Conservation (phyloP, 2,888 invertebrate genomes). For the Marasmarcha lunaedactyla region DNA sequence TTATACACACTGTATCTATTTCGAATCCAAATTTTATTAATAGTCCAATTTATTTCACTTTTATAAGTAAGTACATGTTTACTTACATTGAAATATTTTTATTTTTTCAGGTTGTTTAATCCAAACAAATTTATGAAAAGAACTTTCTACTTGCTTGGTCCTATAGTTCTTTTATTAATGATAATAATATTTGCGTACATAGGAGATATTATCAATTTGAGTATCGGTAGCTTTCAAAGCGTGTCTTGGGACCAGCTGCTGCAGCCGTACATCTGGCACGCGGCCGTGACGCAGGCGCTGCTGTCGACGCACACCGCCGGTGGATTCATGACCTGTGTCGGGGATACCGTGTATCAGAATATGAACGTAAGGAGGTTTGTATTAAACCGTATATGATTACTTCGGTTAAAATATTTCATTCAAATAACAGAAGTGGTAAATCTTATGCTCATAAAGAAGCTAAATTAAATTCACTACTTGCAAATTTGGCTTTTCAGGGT, state of each 20-base stretch:
- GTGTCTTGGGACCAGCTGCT: slow-evolving; percentile 30
- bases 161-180: slow-evolving; percentile 25
- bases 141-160: slow-evolving; percentile 34
- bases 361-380: slow-evolving; percentile 44
- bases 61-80: too few relatives aligned
- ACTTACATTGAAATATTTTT: too few relatives aligned
- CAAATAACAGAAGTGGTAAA: too few relatives aligned
- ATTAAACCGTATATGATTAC: too few relatives aligned
- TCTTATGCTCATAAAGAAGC: too few relatives aligned
- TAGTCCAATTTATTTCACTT: too few relatives aligned
- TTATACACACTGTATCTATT: too few relatives aligned
- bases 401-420: too few relatives aligned
- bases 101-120: slow-evolving; percentile 36
- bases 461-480: too few relatives aligned
- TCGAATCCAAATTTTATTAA: too few relatives aligned
- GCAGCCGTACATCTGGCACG: slow-evolving; percentile 39
- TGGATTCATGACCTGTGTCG: slow-evolving; percentile 42
- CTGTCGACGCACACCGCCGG: slow-evolving; percentile 43
- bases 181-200: slow-evolving; percentile 24
- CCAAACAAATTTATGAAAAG: slow-evolving; percentile 48
- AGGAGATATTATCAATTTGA: slow-evolving; percentile 24
- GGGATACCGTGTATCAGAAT: slow-evolving; percentile 38
- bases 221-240: slow-evolving; percentile 5
- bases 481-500: slow-evolving; percentile 40
- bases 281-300: slow-evolving; percentile 38